Conservation (phyloP, 2,888 invertebrate species). For the Cerastoderma edule region DNA sequence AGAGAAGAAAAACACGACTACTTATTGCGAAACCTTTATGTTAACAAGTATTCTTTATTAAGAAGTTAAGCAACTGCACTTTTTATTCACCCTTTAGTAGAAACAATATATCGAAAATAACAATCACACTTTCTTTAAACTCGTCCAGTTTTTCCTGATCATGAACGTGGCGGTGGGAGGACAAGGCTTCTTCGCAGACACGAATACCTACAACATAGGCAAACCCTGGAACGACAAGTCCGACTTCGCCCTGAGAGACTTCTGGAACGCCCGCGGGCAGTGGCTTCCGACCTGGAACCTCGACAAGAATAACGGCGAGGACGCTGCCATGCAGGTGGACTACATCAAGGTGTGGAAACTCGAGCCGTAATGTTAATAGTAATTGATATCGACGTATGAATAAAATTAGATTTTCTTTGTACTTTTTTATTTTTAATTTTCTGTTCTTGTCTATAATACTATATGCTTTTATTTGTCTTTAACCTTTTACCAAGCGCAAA, state of each 20-base stretch:
- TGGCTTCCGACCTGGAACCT: conserved; percentile 88
- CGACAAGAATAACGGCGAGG: conserved; percentile 83
- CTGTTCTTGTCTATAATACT: too few relatives aligned
- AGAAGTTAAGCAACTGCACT: background rate
- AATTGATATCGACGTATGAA: too few relatives aligned
- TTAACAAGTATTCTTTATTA: too few relatives aligned
- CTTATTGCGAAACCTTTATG: too few relatives aligned
- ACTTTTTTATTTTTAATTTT: too few relatives aligned
- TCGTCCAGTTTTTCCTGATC: conserved; percentile 89
- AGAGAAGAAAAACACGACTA: too few relatives aligned
- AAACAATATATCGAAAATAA: too few relatives aligned
- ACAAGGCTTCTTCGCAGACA: conserved; percentile 89
- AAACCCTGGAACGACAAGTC: conserved; percentile 92
- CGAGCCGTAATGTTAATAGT: too few relatives aligned
- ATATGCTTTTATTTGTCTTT: too few relatives aligned
- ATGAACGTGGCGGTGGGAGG: conserved; percentile 92
- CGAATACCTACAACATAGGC: conserved; percentile 77
- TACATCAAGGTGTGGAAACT: conserved; percentile 87
- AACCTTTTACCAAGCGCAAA: too few relatives aligned
- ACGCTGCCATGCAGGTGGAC: conserved; percentile 87
- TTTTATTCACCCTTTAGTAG: background rate
- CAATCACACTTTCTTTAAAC: background rate
- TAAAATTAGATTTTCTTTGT: too few relatives aligned
- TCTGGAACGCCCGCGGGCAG: conserved; percentile 87
- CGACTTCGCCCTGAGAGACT: conserved; percentile 87